phyloP scores from a whole-genome alignment of 2,113 vertebrate genomes.

The Anolis sagrei region DNA sequence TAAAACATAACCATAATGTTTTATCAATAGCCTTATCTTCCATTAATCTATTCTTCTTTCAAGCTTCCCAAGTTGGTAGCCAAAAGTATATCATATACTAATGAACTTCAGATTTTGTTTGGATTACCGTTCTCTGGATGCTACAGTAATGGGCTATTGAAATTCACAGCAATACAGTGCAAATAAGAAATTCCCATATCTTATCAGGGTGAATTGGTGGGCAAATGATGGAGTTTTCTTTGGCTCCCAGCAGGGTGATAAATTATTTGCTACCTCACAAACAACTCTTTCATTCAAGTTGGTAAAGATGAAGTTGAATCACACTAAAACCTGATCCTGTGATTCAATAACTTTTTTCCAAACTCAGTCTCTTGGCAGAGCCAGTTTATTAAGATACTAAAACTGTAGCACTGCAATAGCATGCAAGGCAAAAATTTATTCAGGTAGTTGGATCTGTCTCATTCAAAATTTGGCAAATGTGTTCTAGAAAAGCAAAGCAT shows the following conservation, averaged over 20 bases:
- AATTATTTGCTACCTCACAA: background rate
- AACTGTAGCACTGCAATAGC: background rate
- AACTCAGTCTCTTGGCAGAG: background rate
- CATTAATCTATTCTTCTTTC: background rate
- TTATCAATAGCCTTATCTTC: background rate
- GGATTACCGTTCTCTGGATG: background rate
- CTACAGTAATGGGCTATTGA: background rate
- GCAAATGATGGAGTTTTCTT: background rate
- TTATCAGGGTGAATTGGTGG: background rate
- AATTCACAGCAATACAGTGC: background rate
- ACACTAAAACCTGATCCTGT: background rate
- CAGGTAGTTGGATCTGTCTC: constrained; percentile 5
- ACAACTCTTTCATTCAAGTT: background rate
- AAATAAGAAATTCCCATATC: background rate
- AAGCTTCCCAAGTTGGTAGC: background rate
- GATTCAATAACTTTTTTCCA: background rate
- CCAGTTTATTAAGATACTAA: constrained; percentile 11
- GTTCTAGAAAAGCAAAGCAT: background rate
- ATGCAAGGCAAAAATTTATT: background rate
- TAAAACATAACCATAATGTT: background rate
- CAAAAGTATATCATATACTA: background rate
- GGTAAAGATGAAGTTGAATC: background rate
- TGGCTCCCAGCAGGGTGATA: background rate
- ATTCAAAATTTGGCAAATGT: background rate
- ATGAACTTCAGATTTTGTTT: background rate